phyloP scores from a whole-genome alignment of 1,140 invertebrate species.

The Lanistes nyassanus region DNA sequence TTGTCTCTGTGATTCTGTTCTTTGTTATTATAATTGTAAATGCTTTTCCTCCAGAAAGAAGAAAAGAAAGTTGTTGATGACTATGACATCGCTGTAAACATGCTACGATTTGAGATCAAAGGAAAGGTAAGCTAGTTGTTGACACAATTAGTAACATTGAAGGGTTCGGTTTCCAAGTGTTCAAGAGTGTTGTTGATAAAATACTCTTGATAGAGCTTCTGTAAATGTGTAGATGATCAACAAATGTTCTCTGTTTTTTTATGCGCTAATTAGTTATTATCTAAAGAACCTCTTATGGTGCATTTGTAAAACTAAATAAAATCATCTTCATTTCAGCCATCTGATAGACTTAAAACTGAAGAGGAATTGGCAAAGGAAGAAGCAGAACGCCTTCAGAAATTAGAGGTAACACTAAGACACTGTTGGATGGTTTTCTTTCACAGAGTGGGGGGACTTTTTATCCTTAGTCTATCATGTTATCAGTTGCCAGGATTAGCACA shows the following conservation, averaged over 20 bases:
- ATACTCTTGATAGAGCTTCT: neutral
- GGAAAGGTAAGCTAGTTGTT: conserved; percentile 72
- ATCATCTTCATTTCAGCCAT: conserved; percentile 67
- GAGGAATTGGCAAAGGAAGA: conserved; percentile 86
- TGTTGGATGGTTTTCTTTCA: neutral
- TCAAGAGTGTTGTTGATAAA: too few species aligned
- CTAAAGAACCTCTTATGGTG: neutral
- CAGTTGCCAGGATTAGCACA: neutral
- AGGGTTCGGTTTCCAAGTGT: too few species aligned
- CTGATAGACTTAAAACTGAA: conserved; percentile 83
- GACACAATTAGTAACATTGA: too few species aligned
- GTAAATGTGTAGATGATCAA: neutral
- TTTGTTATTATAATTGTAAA: conserved; percentile 22
- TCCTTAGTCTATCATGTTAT: neutral
- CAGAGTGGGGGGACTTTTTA: neutral
- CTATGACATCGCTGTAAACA: conserved; percentile 84
- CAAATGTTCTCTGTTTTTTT: neutral
- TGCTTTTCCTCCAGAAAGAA: conserved; percentile 29
- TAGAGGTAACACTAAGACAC: conserved; percentile 71
- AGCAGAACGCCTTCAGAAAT: conserved; percentile 79
- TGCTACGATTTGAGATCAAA: conserved; percentile 84
- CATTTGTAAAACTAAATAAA: neutral
- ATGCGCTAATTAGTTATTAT: neutral
- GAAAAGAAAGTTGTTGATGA: conserved; percentile 72
- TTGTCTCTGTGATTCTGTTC: neutral